Percentiles rank a stretch among this genome's conserved stretches.
Conservation (phyloP, 2,888 invertebrate species). For the Deladenus siricidicola region DNA sequence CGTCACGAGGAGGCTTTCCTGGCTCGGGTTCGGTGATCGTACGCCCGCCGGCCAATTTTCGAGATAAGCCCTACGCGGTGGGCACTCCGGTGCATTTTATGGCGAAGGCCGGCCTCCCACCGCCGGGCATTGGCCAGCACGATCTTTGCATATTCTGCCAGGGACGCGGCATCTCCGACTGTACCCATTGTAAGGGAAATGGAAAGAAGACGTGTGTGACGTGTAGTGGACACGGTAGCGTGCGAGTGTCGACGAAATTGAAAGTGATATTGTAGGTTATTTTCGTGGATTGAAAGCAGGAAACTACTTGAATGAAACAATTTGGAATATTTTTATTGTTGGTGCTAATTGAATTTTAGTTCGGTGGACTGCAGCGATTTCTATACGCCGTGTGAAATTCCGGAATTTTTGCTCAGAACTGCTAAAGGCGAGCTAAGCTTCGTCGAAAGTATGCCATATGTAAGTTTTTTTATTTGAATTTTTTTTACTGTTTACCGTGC, state of each 20-base stretch:
- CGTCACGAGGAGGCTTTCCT: slow-evolving; percentile 42
- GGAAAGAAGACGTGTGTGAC: slow-evolving; percentile 48
- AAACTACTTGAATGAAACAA: not conserved
- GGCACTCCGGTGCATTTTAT: slow-evolving; percentile 53
- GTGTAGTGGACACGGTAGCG: slow-evolving; percentile 49
- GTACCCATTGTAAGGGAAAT: slow-evolving; percentile 51
- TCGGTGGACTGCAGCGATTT: slow-evolving; percentile 45
- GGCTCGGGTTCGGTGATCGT: slow-evolving; percentile 45
- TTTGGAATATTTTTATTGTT: not conserved
- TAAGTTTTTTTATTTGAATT: slow-evolving; percentile 22
- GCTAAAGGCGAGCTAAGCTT: slow-evolving; percentile 39
- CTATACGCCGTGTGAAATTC: slow-evolving; percentile 46
- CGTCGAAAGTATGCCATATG: slow-evolving; percentile 40
- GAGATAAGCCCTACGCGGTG: slow-evolving; percentile 41
- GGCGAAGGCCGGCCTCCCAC: slow-evolving; percentile 52
- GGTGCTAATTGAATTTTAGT: slow-evolving; percentile 30
- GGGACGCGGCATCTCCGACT: slow-evolving; percentile 46
- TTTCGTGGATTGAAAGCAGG: not conserved
- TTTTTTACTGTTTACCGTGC: not conserved
- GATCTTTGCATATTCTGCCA: slow-evolving; percentile 53
- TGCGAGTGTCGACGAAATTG: slow-evolving; percentile 44
- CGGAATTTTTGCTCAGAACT: slow-evolving; percentile 35
- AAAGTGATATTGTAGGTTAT: slow-evolving; percentile 49
- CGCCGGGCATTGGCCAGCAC: slow-evolving; percentile 50
- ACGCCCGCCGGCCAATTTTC: slow-evolving; percentile 20